Evolutionary conservation across 1,140 invertebrate species (phyloP), one percentile per base, ranked within the genome.

Genomic region (Papilio aristodemus): DNA sequence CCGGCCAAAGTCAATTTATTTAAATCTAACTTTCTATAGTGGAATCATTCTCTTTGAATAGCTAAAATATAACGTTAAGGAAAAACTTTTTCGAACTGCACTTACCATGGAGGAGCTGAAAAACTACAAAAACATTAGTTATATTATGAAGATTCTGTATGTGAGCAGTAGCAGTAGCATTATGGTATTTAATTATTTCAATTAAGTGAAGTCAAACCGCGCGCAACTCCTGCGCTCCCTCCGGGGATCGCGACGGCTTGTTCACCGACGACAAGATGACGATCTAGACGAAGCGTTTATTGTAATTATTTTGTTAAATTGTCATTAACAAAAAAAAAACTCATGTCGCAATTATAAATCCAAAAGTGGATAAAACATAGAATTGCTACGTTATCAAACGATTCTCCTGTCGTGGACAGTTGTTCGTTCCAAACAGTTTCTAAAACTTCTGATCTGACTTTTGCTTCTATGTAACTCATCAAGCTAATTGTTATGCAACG

Each of bases 221-320:
- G 46, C 19, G 17, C 4, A 25, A 9, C 14, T 2, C 43, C 6
- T 8, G 43, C 19, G 46, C 19, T 54, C 19, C 46, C 9, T 54
- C 46, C 22, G 46, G 46, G 46, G 46, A 54, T 11, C 19, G 46
- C 19, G 46, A 10, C 6, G 27, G 2, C 27, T 32, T 32, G 27
- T 32, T 32, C 27, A 32, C 27, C 27, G 27, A 6, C 27, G 27
- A 6, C n/a, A n/a, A n/a, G n/a, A n/a, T n/a, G n/a, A n/a, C n/a
- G n/a, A n/a, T n/a, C n/a, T n/a, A 6, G 27, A 32, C 27, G 2
- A 2, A 32, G 27, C 46, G 46, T 54, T 54, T 54, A 19, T 54
- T 54, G 46, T 54, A n/a, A n/a, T 54, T 54, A 54, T 54, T 46
- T 46, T 54, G 46, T 54, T 25, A 54, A 22, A 54, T 11, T 54